These are phyloP conservation scores for Plecotus auritus DNA, from an alignment of 2,113 vertebrate genomes.

Conservation along the genomic window DNA sequence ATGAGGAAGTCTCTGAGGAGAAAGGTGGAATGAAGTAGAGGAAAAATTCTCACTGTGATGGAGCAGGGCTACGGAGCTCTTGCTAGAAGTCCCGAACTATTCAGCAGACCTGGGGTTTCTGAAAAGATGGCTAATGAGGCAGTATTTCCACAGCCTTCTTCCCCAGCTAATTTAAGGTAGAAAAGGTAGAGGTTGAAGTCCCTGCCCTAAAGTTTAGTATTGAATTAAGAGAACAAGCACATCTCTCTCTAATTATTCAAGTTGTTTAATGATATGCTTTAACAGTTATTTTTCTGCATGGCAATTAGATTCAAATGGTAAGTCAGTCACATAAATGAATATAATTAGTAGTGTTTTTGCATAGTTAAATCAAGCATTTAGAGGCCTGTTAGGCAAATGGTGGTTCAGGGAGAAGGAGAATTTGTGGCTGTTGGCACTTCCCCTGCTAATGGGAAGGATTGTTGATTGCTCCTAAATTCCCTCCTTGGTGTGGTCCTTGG, in stretches of 20 bases:
- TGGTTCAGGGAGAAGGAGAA: constrained; percentile 35
- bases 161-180: constrained; percentile 48
- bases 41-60: too few relatives aligned
- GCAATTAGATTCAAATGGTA: constrained; percentile 76
- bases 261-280: constrained; percentile 76
- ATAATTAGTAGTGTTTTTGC: constrained; percentile 73
- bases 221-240: constrained; percentile 58
- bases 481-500: not conserved
- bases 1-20: not conserved
- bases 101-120: not conserved
- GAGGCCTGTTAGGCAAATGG: constrained; percentile 52
- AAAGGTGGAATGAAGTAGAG: not conserved
- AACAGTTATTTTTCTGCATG: constrained; percentile 75
- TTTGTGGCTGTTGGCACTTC: not conserved
- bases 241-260: constrained; percentile 74
- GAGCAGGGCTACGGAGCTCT: not conserved
- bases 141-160: not conserved
- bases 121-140: not conserved
- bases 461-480: not conserved
- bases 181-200: constrained; percentile 46
- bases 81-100: not conserved
- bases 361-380: constrained; percentile 71
- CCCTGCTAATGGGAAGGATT: not conserved
- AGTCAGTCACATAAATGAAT: constrained; percentile 76
- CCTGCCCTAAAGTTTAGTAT: constrained; percentile 50